Evolutionary conservation across 2,888 invertebrate species (phyloP).

Genomic region (Archips crataeganus): DNA sequence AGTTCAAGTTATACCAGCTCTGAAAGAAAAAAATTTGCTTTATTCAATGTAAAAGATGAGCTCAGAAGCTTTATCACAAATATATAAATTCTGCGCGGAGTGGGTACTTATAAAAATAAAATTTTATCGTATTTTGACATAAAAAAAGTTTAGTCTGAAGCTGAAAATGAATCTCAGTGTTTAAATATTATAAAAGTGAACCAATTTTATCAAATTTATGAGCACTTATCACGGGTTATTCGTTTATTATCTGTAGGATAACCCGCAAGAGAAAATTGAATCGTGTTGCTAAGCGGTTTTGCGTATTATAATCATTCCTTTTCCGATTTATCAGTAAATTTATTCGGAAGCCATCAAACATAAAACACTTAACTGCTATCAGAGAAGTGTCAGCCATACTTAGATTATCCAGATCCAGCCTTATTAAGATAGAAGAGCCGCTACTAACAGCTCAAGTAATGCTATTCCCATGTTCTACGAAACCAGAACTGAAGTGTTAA

Average conservation of each 20-base stretch:
- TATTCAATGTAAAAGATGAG: too few relatives aligned
- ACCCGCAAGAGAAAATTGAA: not conserved
- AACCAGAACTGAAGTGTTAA: too few relatives aligned
- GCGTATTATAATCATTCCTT: not conserved
- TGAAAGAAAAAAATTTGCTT: too few relatives aligned
- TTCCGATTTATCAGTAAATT: not conserved
- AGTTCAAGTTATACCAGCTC: too few relatives aligned
- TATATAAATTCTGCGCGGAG: too few relatives aligned
- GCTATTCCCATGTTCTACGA: not conserved
- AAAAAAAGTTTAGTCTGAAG: too few relatives aligned
- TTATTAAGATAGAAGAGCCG: not conserved
- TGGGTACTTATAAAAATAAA: too few relatives aligned
- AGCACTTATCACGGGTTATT: not conserved
- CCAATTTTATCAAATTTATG: not conserved
- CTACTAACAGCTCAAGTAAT: not conserved
- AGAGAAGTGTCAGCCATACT: not conserved
- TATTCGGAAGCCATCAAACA: slow-evolving; percentile 3
- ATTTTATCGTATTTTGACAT: too few relatives aligned
- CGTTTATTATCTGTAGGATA: not conserved
- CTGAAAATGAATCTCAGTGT: too few relatives aligned
- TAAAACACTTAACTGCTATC: not conserved
- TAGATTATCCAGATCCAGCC: not conserved
- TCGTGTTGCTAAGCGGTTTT: not conserved
- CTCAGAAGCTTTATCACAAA: too few relatives aligned
- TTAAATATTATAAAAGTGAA: not conserved